Evolutionary conservation across 2,888 invertebrate genomes (phyloP).

Genomic region (Pelosia muscerda): DNA sequence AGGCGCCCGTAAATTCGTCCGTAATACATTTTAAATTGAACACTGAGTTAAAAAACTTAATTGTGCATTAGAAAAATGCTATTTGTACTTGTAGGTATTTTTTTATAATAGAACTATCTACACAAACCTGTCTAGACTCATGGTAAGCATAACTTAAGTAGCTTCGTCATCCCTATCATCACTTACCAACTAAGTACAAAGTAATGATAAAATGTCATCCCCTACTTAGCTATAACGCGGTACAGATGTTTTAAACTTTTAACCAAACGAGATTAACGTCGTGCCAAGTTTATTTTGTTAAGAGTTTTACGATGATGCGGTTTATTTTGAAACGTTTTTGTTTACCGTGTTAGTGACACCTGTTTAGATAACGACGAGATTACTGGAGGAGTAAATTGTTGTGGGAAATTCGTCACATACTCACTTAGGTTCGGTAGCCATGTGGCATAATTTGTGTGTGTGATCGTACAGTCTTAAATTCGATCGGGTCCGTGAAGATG

Average conservation of each 20-base stretch:
- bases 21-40: not conserved
- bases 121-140: no score
- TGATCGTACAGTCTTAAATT: not conserved
- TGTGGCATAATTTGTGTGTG: not conserved
- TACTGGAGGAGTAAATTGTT: slow-evolving; percentile 40
- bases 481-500: not conserved
- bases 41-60: no score
- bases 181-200: slow-evolving; percentile 18
- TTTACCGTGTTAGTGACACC: slow-evolving; percentile 74
- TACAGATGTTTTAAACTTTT: slow-evolving; percentile 76
- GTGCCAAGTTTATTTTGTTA: slow-evolving; percentile 81
- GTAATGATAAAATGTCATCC: slow-evolving; percentile 67
- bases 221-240: slow-evolving; percentile 52
- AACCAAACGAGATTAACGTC: slow-evolving; percentile 71
- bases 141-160: no score
- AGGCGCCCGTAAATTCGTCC: not conserved
- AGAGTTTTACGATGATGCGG: slow-evolving; percentile 77
- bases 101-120: no score
- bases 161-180: slow-evolving; percentile 26
- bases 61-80: no score
- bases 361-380: slow-evolving; percentile 71
- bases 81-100: no score
- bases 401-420: slow-evolving; percentile 35
- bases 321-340: slow-evolving; percentile 75
- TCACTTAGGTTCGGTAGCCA: not conserved